phyloP scores from a whole-genome alignment of 1,140 invertebrate species.

The Drosophila tsacasi region DNA sequence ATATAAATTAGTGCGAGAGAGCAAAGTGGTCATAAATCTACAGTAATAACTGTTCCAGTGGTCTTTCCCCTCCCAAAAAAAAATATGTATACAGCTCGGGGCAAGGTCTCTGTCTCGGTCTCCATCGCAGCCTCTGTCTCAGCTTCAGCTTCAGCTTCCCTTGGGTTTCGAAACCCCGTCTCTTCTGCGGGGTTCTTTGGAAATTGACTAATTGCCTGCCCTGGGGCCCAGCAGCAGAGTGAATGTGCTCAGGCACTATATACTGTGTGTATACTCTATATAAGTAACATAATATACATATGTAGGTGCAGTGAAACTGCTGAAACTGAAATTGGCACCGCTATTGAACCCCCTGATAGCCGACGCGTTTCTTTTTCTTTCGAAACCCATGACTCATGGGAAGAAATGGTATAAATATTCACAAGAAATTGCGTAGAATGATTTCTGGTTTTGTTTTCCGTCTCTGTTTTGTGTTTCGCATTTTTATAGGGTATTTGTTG shows the following conservation, averaged over 20 bases:
- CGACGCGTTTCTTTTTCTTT: slow-evolving; percentile 3
- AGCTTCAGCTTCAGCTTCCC: slow-evolving; percentile 1
- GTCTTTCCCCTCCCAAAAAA: slow-evolving; percentile 3
- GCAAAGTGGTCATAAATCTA: slow-evolving; percentile 28
- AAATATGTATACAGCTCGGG: slow-evolving; percentile 8
- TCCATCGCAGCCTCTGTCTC: background rate
- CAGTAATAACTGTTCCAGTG: slow-evolving; percentile 16
- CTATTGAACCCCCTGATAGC: slow-evolving; percentile 26
- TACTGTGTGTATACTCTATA: background rate
- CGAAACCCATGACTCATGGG: slow-evolving; percentile 33
- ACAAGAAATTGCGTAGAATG: slow-evolving; percentile 46
- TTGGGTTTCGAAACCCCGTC: background rate
- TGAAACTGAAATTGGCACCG: slow-evolving; percentile 30
- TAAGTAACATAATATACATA: background rate
- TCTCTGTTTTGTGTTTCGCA: slow-evolving; percentile 32
- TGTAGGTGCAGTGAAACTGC: slow-evolving; percentile 3
- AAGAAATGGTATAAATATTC: slow-evolving; percentile 39
- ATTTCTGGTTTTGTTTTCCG: slow-evolving; percentile 20
- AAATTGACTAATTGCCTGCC: slow-evolving; percentile 70
- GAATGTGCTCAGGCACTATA: slow-evolving; percentile 8
- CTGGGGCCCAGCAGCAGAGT: slow-evolving; percentile 23
- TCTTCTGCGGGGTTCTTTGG: slow-evolving; percentile 24
- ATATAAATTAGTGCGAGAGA: slow-evolving; percentile 19
- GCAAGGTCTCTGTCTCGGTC: slow-evolving; percentile 38
- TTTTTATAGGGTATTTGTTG: slow-evolving; percentile 22